A percentile compares a stretch with the other conserved stretches of the same genome.
Evolutionary conservation across 2,888 invertebrate species (phyloP).

Genomic region (Linnaemya tessellans): DNA sequence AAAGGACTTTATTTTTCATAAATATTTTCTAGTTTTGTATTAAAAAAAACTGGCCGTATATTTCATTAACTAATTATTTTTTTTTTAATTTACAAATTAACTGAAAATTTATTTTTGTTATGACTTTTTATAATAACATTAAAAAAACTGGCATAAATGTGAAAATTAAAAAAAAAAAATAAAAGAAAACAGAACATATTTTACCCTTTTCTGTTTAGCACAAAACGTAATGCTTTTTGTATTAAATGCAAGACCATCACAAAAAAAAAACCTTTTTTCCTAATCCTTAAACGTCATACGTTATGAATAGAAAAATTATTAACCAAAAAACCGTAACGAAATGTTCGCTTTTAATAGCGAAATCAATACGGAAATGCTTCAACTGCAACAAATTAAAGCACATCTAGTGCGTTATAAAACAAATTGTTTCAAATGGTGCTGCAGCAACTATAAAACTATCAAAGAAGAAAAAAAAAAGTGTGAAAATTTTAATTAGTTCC

Average conservation of each 20-base stretch:
- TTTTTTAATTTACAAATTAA: conserved; percentile 20
- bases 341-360: conserved; percentile 78
- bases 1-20: not conserved
- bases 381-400: conserved; percentile 68
- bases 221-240: not conserved
- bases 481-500: conserved; percentile 84
- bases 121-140: conserved; percentile 45
- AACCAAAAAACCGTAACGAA: conserved; percentile 83
- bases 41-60: conserved; percentile 51
- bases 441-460: not conserved
- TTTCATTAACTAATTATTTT: conserved; percentile 53
- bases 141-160: not conserved
- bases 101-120: conserved; percentile 63
- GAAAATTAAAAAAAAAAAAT: not conserved
- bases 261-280: not conserved
- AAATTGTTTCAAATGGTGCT: conserved; percentile 64
- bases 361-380: conserved; percentile 69
- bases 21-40: not conserved
- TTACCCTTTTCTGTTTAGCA: conserved; percentile 26
- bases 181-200: not conserved
- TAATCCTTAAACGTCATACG: conserved; percentile 61
- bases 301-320: conserved; percentile 82
- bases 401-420: conserved; percentile 50
- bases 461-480: conserved; percentile 77
- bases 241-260: not conserved